These are phyloP conservation scores for Helicoverpa zea DNA, from an alignment of 1,140 invertebrate genomes.

Conservation along the genomic window DNA sequence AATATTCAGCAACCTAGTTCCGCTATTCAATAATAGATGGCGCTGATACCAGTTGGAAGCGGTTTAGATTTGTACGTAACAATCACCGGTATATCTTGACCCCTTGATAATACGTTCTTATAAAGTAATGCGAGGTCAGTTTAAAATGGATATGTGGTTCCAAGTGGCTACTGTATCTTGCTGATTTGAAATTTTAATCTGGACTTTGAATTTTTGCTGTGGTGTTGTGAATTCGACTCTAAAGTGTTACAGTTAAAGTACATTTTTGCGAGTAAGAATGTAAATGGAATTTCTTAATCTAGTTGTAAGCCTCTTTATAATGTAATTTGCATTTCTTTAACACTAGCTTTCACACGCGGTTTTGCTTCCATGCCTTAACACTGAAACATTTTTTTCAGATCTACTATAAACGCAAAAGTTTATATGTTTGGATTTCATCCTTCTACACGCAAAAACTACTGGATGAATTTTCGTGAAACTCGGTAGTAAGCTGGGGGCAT, in stretches of 20 bases:
- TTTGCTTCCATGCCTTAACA: too few relatives aligned
- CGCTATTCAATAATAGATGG: slow-evolving; percentile 46
- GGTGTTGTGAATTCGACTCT: background rate
- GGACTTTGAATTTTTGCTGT: background rate
- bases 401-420: too few relatives aligned
- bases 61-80: slow-evolving; percentile 37
- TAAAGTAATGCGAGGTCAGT: background rate
- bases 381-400: too few relatives aligned
- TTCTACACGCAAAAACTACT: too few relatives aligned
- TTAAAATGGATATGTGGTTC: background rate
- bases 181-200: slow-evolving; percentile 46
- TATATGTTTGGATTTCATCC: too few relatives aligned
- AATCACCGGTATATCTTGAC: slow-evolving; percentile 46
- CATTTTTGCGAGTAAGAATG: background rate
- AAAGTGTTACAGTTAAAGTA: background rate
- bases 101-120: slow-evolving; percentile 2
- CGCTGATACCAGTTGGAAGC: slow-evolving; percentile 46
- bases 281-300: background rate
- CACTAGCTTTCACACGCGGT: too few relatives aligned
- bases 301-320: background rate
- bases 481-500: too few relatives aligned
- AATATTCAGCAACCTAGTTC: slow-evolving; percentile 49
- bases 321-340: too few relatives aligned
- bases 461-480: too few relatives aligned
- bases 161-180: slow-evolving; percentile 22